Base-by-base conservation (phyloP, 1,140 invertebrate species). In the Cydia fagiglandana region DNA sequence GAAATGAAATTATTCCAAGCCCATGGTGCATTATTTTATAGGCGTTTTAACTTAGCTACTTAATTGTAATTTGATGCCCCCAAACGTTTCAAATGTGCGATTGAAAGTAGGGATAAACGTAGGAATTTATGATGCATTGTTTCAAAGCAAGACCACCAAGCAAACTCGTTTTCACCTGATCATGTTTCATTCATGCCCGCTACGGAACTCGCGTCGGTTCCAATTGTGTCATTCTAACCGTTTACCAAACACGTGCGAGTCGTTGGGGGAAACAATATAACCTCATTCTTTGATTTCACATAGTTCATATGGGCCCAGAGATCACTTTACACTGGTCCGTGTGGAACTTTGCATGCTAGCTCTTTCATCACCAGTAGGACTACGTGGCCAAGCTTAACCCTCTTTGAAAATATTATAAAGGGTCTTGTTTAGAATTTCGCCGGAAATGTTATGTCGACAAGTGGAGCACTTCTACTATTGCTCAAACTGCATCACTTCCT, bases 101-200 rank as follows among this genome's bases (percentile, higher is more conserved):
- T 70, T 70, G 66, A 41, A 70, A 41, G 34, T 70, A 30, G 1
- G 3, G 1, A 34, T n/a, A 17, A 41, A 41, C 73, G 53, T 74
- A 77, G 77, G 76, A 77, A 68, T 80, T 79, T 78, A 83, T 80
- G 76, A 77, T 61, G 77, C 73, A 81, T 78, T 81, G 77, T 83
- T 78, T 76, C 66, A n/a, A 41, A 30, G 50, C 73, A 79, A 76
- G 73, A 73, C 73, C 73, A 76, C 66, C 77, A 61, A 28, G 53
- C 76, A 79, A 82, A 84, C 80, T 78, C 73, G 74, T 78, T 81
- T 81, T 78, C 73, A 68, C 68, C 15, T 70, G 76, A 81, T 83
- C 80, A 75, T 79, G 76, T 83, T 83, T 79, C 82, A 70, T 76
- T 75, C 77, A 78, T 61, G 73, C 73, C 17, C 66, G 34, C 34